Percentiles rank a stretch among this genome's conserved stretches.
Conservation (phyloP, 2,113 vertebrate genomes). For the Melanerpes aurifrons region DNA sequence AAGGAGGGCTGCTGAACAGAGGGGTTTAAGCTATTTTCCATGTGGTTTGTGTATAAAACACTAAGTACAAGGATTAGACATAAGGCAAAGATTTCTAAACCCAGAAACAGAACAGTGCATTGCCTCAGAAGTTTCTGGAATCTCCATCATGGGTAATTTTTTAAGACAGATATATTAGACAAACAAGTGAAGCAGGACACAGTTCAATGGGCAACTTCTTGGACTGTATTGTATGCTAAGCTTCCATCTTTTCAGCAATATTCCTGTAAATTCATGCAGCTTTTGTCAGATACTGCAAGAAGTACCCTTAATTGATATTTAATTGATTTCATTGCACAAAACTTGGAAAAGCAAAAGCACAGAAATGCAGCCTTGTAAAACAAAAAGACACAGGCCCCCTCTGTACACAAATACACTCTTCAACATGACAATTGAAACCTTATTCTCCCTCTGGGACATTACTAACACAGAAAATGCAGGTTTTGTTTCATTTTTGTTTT, state of each 20-base stretch:
- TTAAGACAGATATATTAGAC: not conserved
- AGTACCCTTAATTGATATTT: not conserved
- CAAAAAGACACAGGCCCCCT: not conserved
- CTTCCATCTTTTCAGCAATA: not conserved
- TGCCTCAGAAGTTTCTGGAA: not conserved
- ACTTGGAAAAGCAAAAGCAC: not conserved
- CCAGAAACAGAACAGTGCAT: not conserved
- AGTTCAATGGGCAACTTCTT: not conserved
- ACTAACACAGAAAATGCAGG: not conserved
- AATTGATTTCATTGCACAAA: not conserved
- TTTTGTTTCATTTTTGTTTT: not conserved
- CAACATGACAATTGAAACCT: accelerated
- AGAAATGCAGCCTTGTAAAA: not conserved
- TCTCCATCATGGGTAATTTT: not conserved
- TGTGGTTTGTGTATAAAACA: not conserved
- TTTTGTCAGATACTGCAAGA: not conserved
- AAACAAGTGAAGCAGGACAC: not conserved
- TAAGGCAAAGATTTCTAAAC: slow-evolving; percentile 28
- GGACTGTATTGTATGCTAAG: not conserved
- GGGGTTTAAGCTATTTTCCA: not conserved
- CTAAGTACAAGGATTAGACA: slow-evolving; percentile 9
- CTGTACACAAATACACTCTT: not conserved
- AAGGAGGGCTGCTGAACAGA: not conserved
- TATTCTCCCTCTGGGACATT: not conserved
- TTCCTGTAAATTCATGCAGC: not conserved